These are phyloP conservation scores for Ceriagrion tenellum DNA, from an alignment of 2,888 invertebrate species.

Conservation along the genomic window DNA sequence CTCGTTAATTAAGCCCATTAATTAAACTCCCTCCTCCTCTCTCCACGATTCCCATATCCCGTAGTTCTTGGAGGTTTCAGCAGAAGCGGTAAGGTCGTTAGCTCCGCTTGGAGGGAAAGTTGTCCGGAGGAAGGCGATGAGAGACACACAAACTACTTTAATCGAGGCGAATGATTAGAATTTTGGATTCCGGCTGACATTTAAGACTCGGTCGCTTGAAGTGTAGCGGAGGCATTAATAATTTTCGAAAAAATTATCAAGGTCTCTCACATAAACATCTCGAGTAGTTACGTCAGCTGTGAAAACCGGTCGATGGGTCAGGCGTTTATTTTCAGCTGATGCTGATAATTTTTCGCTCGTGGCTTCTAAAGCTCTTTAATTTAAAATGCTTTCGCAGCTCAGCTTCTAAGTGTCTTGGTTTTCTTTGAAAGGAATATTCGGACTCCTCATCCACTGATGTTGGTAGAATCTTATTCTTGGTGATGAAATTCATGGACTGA, in stretches of 20 bases:
- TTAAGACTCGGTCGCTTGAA: background rate
- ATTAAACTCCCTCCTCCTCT: background rate
- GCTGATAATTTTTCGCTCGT: no score
- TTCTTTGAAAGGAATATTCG: no score
- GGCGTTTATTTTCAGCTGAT: no score
- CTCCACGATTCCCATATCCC: background rate
- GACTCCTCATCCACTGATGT: no score
- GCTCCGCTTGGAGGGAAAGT: background rate
- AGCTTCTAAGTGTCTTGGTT: no score
- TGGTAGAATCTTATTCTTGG: no score
- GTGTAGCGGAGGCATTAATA: background rate
- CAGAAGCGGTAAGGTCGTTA: background rate
- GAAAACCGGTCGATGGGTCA: no score
- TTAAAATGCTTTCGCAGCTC: no score
- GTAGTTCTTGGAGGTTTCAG: background rate
- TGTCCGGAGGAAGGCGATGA: background rate
- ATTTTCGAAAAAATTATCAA: background rate
- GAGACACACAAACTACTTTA: background rate
- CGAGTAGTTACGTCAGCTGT: no score
- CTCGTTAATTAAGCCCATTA: background rate
- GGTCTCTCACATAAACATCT: no score
- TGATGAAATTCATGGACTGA: no score
- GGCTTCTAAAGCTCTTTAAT: no score
- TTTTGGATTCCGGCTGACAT: background rate
- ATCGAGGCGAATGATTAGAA: background rate